A percentile compares a stretch with the other conserved stretches of the same genome.
phyloP scores from a whole-genome alignment of 2,113 vertebrate species.

The Lophius piscatorius region DNA sequence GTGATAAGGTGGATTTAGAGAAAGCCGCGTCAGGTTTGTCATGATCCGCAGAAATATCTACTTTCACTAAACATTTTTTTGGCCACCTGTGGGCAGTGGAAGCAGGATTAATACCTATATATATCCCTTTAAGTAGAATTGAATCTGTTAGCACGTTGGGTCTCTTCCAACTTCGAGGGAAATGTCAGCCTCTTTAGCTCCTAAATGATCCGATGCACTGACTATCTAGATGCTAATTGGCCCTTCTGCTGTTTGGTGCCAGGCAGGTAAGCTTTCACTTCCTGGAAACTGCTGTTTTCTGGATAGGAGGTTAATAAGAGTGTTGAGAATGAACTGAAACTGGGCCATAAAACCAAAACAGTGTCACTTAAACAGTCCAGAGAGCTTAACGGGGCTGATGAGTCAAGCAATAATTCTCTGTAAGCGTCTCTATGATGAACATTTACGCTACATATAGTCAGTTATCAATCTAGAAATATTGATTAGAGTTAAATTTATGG shows the following conservation, averaged over 20 bases:
- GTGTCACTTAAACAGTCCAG: too few relatives aligned
- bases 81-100: neutral
- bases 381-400: too few relatives aligned
- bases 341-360: neutral
- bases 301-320: neutral
- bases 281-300: neutral
- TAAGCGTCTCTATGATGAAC: too few relatives aligned
- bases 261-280: neutral
- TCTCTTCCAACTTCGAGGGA: neutral
- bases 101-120: neutral
- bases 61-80: constrained; percentile 3
- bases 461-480: too few relatives aligned
- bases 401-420: too few relatives aligned
- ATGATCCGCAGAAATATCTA: constrained; percentile 5
- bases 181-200: neutral
- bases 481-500: too few relatives aligned
- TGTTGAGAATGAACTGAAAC: neutral
- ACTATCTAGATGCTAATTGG: neutral
- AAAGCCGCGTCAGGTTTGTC: constrained; percentile 10
- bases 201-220: neutral
- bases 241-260: neutral
- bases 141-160: neutral
- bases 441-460: too few relatives aligned
- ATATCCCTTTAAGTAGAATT: neutral
- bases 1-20: constrained; percentile 31